phyloP scores from a whole-genome alignment of 2,888 invertebrate genomes.

The Xestia rhomboidea region DNA sequence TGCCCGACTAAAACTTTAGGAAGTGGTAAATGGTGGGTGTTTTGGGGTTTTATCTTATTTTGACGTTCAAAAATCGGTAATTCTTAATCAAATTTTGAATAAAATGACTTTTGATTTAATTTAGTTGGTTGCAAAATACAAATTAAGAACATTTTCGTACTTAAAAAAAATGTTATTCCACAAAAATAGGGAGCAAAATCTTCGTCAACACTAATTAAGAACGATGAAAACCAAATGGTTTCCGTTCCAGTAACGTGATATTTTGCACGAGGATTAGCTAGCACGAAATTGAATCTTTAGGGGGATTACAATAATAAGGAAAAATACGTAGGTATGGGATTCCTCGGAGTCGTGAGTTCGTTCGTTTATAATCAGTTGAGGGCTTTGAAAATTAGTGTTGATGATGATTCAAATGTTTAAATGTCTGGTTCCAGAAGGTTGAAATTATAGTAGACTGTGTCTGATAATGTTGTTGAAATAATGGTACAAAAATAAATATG shows the following conservation, averaged over 20 bases:
- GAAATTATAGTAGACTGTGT: neutral
- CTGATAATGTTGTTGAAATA: neutral
- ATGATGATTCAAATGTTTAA: neutral
- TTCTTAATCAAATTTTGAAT: neutral
- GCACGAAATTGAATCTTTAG: constrained; percentile 51
- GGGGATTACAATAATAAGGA: constrained; percentile 51
- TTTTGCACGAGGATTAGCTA: constrained; percentile 47
- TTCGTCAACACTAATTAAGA: constrained; percentile 44
- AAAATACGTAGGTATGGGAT: constrained; percentile 31
- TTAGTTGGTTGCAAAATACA: neutral
- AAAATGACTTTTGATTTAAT: neutral
- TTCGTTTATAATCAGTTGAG: constrained; percentile 16
- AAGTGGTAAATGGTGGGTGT: neutral
- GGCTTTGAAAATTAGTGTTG: neutral
- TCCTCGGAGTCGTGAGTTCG: constrained; percentile 10
- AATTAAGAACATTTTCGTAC: neutral
- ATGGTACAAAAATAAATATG: neutral
- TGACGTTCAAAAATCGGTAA: neutral
- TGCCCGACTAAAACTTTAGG: neutral
- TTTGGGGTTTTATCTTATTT: neutral
- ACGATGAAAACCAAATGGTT: constrained; percentile 41
- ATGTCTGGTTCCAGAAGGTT: neutral
- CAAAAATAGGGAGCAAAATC: constrained; percentile 10
- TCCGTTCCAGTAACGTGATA: constrained; percentile 47
- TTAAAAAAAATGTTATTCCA: neutral